Base-by-base conservation (phyloP, 2,888 invertebrate species). In the Drosophila atroscutellata region DNA sequence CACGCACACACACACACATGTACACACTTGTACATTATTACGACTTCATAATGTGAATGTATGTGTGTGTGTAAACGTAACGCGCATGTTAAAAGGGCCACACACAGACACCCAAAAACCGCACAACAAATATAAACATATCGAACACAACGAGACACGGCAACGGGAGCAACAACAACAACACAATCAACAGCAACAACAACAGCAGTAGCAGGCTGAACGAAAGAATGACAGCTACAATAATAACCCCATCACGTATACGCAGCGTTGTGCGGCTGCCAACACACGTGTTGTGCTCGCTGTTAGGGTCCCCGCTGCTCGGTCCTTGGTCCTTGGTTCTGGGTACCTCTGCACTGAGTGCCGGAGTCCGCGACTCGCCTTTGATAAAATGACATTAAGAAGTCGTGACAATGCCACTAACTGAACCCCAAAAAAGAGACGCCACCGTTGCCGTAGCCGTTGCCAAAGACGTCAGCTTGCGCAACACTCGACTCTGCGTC, bases 361-460 rank as follows among this genome's bases (percentile, higher is more conserved):
- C 54, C 18, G 54, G 81, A 77, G 90, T 83, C 86, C 83, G 86
- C 88, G 85, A 86, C 77, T 85, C 80, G 88, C 83, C 90, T 90
- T 91, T 91, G 91, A 91, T 91, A 90, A 90, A 91, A 91, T 86
- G 85, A 90, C 91, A 90, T 91, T 90, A 90, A 91, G 89, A 89
- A 91, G 88, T 90, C 91, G 90, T 90, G 90, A 91, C 90, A 90
- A 90, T 90, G 90, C 90, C 89, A 89, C 90, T 89, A 91, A 86
- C 85, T 85, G 85, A 82, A 88, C 55, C 86, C 89, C 78, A 86
- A 76, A 89, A 87, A 77, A 75, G 76, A 87, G 81, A 81, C 72
- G 73, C 54, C 74, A 45, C 60, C 60, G 74, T 34, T 30, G 11
- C 28, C 15, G 15, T 26, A n/a, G 28, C 13, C 51, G 6, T 45